Percentiles rank a stretch among this genome's conserved stretches.
These are phyloP conservation scores for Caenorhabditis sp. DNA, from an alignment of 2,888 invertebrate genomes.

Conservation along the genomic window DNA sequence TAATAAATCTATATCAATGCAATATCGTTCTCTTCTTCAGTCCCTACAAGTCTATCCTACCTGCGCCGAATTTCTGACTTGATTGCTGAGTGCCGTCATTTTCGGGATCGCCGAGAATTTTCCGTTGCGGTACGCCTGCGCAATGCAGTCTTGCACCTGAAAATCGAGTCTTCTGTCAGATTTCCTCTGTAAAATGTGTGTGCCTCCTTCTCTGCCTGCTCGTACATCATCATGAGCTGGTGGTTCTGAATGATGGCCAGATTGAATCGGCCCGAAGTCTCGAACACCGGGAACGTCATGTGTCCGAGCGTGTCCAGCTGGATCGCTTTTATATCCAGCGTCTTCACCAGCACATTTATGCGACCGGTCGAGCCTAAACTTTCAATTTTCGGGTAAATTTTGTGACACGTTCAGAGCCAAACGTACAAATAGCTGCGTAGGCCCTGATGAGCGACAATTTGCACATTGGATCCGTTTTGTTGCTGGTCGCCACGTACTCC, in stretches of 20 bases:
- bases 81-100: conserved; percentile 50
- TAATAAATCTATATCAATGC: too few relatives aligned
- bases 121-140: conserved; percentile 63
- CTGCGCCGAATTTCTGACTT: conserved; percentile 55
- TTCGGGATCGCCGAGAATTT: conserved; percentile 63
- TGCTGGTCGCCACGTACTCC: conserved; percentile 82
- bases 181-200: background rate
- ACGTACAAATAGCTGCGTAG: conserved; percentile 56
- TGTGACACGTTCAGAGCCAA: too few relatives aligned
- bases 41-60: too few relatives aligned
- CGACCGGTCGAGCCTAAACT: conserved; percentile 40
- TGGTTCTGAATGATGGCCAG: conserved; percentile 65
- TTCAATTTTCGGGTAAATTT: too few relatives aligned
- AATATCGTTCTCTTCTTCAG: too few relatives aligned
- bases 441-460: conserved; percentile 55
- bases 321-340: conserved; percentile 72
- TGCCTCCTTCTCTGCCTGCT: conserved; percentile 70
- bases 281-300: conserved; percentile 66
- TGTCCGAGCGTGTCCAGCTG: conserved; percentile 73
- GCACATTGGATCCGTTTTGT: conserved; percentile 52
- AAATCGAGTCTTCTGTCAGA: conserved; percentile 10
- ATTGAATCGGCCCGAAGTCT: conserved; percentile 64
- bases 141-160: conserved; percentile 62
- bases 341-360: conserved; percentile 48
- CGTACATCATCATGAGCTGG: conserved; percentile 60